Evolutionary conservation across 2,888 invertebrate species (phyloP).

Genomic region (Limnephilus rhombicus): DNA sequence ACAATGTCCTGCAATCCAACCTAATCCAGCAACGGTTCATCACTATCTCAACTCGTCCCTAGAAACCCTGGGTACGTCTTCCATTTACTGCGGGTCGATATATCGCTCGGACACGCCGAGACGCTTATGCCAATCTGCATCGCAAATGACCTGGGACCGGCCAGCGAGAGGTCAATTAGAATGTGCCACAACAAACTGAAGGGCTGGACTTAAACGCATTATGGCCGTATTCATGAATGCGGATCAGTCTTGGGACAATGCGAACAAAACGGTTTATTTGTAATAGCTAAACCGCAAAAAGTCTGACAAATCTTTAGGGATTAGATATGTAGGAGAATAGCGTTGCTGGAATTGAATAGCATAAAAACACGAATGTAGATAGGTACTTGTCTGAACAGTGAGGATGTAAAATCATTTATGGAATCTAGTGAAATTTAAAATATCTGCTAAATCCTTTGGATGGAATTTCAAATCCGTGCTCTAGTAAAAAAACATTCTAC

Average conservation of each 20-base stretch:
- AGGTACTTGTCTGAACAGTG: too few relatives aligned
- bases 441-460: too few relatives aligned
- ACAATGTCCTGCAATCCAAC: neutral
- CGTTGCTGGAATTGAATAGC: neutral
- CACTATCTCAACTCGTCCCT: neutral
- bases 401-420: too few relatives aligned
- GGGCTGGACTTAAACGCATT: constrained; percentile 28
- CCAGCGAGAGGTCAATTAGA: constrained; percentile 52
- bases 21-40: neutral
- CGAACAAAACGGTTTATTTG: neutral
- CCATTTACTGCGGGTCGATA: constrained; percentile 15
- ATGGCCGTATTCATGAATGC: constrained; percentile 30
- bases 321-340: neutral
- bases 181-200: constrained; percentile 52
- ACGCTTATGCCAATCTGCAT: constrained; percentile 63
- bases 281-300: neutral
- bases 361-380: too few relatives aligned
- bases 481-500: too few relatives aligned
- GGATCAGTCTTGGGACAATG: constrained; percentile 13
- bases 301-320: neutral
- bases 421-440: too few relatives aligned
- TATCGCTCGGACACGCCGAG: constrained; percentile 46
- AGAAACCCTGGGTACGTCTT: neutral
- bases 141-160: constrained; percentile 57
- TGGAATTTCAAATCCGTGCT: too few relatives aligned